Percentiles rank a stretch among this genome's conserved stretches.
phyloP scores from a whole-genome alignment of 2,888 invertebrate genomes.

The Brachyopa scutellaris region DNA sequence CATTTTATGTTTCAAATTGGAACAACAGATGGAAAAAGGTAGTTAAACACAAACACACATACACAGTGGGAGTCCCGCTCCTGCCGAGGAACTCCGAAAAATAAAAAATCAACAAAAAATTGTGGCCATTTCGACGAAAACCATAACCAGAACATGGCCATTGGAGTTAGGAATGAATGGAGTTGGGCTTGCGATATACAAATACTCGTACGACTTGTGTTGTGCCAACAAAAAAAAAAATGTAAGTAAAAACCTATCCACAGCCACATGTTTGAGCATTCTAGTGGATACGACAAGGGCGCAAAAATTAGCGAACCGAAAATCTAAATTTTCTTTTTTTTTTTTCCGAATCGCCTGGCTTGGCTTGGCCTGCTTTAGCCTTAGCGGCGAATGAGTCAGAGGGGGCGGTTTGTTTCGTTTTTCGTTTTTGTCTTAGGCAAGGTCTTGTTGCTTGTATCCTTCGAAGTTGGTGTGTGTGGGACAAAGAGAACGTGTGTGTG shows the following conservation, averaged over 20 bases:
- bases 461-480: conserved; percentile 7
- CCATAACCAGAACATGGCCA: conserved; percentile 69
- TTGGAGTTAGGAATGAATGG: conserved; percentile 44
- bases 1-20: conserved; percentile 55
- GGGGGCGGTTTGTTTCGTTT: neutral
- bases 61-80: neutral
- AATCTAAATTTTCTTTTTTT: conserved; percentile 22
- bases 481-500: conserved; percentile 31
- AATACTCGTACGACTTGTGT: neutral
- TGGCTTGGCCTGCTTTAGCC: neutral
- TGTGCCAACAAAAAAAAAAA: neutral
- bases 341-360: neutral
- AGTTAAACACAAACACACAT: conserved; percentile 7
- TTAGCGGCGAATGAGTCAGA: conserved; percentile 37
- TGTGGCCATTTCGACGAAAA: conserved; percentile 62
- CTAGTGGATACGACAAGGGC: conserved; percentile 52
- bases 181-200: conserved; percentile 4
- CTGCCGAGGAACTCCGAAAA: conserved; percentile 29
- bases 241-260: conserved; percentile 26
- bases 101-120: conserved; percentile 26
- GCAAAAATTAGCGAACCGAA: conserved; percentile 65
- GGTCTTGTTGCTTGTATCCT: conserved; percentile 37
- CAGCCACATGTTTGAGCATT: conserved; percentile 47
- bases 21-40: conserved; percentile 40
- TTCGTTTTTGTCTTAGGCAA: conserved; percentile 14